phyloP scores from a whole-genome alignment of 1,140 invertebrate genomes.

The Myzus persicae region DNA sequence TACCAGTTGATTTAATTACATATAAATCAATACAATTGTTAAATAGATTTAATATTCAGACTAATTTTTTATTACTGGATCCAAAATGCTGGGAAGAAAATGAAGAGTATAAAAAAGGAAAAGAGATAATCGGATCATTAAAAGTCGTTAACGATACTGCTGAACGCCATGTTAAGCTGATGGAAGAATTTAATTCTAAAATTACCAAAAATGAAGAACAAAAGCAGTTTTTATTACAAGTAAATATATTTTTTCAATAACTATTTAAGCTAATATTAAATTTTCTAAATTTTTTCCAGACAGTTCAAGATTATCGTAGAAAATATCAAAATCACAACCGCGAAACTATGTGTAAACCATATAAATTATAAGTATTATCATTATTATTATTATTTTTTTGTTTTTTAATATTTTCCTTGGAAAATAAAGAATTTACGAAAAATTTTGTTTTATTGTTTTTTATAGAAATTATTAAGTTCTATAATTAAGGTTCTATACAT shows the following conservation, averaged over 20 bases:
- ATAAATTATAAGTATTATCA: not conserved
- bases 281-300: not conserved
- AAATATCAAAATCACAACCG: not conserved
- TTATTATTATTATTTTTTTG: no score
- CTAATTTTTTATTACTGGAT: slow-evolving; percentile 3
- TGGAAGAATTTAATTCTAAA: not conserved
- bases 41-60: not conserved
- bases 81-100: slow-evolving; percentile 25
- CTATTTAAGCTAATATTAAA: not conserved
- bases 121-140: not conserved
- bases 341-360: not conserved
- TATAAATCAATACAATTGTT: not conserved
- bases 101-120: slow-evolving; percentile 30
- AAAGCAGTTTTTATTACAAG: slow-evolving; percentile 11
- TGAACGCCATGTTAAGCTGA: slow-evolving; percentile 8
- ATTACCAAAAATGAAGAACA: not conserved
- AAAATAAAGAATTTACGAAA: no score
- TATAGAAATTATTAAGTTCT: no score
- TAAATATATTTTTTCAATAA: slow-evolving; percentile 15
- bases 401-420: no score
- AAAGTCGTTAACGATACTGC: slow-evolving; percentile 16
- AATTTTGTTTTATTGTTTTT: no score
- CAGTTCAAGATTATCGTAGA: not conserved
- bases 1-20: not conserved
- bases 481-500: no score